Conservation (phyloP, 1,140 invertebrate genomes). For the Bombus haemorrhoidalis region DNA sequence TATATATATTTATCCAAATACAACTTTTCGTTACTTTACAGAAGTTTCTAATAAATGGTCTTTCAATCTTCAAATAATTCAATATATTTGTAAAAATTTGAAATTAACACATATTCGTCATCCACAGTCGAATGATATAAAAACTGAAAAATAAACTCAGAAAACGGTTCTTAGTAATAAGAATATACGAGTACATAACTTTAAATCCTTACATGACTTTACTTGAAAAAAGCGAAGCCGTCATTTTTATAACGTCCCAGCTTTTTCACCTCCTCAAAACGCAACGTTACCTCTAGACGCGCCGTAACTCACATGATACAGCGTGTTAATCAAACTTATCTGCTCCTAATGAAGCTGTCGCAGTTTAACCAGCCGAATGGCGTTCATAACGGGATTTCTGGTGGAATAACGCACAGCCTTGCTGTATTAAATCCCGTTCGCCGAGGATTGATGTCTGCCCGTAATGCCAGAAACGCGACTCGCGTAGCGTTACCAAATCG, state of each 20-base stretch:
- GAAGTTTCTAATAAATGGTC: too few species aligned
- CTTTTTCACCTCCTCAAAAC: neutral
- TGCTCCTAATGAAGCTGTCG: conserved; percentile 37
- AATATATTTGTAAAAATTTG: too few species aligned
- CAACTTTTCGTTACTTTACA: too few species aligned
- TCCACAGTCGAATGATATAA: too few species aligned
- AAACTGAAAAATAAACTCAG: too few species aligned
- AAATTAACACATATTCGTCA: too few species aligned
- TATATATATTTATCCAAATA: too few species aligned
- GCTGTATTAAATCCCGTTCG: conserved; percentile 8
- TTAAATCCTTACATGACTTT: too few species aligned
- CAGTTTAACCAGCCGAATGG: conserved; percentile 2
- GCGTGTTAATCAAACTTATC: conserved; percentile 44
- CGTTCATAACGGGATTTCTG: conserved; percentile 11
- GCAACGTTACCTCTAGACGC: neutral
- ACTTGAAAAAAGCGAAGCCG: neutral
- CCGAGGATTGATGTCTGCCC: conserved; percentile 1
- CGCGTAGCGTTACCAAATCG: neutral
- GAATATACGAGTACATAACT: too few species aligned
- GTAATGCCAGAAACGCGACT: neutral
- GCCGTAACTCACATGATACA: conserved; percentile 8
- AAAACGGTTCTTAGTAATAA: too few species aligned
- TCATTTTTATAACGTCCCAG: neutral
- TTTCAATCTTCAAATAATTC: too few species aligned
- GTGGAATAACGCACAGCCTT: neutral